Evolutionary conservation across 2,888 invertebrate genomes (phyloP).

Genomic region (Imbricaverruca yamaguchii): DNA sequence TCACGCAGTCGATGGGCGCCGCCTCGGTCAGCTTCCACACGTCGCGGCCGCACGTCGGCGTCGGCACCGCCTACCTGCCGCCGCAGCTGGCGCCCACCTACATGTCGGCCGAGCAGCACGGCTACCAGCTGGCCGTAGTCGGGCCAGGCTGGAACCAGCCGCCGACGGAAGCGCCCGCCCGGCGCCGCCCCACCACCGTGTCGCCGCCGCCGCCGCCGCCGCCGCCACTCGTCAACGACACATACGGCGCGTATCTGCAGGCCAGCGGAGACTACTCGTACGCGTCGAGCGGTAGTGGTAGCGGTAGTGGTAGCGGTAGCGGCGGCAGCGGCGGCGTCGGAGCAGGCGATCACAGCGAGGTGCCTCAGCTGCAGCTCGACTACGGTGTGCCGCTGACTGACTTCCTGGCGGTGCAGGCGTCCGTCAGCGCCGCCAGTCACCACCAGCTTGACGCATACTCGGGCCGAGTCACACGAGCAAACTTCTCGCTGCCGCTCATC

Average conservation of each 20-base stretch:
- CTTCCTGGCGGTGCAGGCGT: neutral
- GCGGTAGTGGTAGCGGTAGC: neutral
- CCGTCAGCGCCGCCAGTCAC: neutral
- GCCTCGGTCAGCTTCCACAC: neutral
- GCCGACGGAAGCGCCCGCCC: no score
- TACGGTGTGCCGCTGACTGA: neutral
- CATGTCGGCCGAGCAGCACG: neutral
- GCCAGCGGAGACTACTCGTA: neutral
- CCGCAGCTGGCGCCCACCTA: neutral
- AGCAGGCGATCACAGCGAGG: neutral
- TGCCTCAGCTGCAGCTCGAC: conserved; percentile 1
- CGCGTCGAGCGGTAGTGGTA: neutral
- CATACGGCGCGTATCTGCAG: neutral
- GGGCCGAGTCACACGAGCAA: neutral
- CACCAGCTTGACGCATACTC: neutral
- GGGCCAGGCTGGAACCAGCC: neutral
- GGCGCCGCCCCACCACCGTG: no score
- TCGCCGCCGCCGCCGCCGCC: neutral
- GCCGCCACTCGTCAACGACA: neutral
- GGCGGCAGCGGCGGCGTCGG: neutral
- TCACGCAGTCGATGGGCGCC: neutral
- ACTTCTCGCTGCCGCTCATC: neutral
- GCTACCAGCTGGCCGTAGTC: conserved; percentile 11
- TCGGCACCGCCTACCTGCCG: neutral
- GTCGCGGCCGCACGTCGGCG: neutral